Conservation (phyloP, 2,888 invertebrate species). For the Melinaea menophilus region DNA sequence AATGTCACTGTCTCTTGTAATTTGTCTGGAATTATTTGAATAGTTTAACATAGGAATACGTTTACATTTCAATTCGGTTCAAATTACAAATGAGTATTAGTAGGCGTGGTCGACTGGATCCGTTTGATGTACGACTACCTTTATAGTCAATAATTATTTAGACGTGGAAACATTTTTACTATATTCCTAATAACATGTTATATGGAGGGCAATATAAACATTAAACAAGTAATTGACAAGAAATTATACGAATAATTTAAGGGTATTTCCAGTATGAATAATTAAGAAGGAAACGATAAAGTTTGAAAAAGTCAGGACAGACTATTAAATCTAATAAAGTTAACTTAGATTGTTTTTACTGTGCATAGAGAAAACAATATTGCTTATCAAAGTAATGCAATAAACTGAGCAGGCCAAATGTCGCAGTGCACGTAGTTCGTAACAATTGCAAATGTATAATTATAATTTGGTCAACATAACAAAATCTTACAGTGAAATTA, state of each 20-base stretch:
- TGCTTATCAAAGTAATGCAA: slow-evolving; percentile 3
- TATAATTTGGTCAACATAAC: slow-evolving; percentile 2
- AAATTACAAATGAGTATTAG: slow-evolving; percentile 38
- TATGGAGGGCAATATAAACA: neutral
- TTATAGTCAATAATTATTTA: slow-evolving; percentile 2
- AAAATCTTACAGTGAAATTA: neutral
- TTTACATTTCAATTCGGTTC: slow-evolving; percentile 49
- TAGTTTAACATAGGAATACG: slow-evolving; percentile 51
- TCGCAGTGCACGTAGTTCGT: slow-evolving; percentile 8
- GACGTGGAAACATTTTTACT: neutral
- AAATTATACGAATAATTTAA: too few relatives aligned
- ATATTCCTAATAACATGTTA: neutral
- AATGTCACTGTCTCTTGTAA: slow-evolving; percentile 25
- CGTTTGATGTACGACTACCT: slow-evolving; percentile 8
- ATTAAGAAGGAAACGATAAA: neutral
- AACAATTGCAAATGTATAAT: slow-evolving; percentile 8
- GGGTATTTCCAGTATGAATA: neutral
- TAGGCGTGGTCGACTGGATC: slow-evolving; percentile 12
- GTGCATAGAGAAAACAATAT: neutral
- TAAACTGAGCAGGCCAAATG: slow-evolving; percentile 6
- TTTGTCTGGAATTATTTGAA: slow-evolving; percentile 47
- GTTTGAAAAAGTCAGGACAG: neutral
- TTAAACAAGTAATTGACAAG: too few relatives aligned
- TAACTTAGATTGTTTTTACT: neutral
- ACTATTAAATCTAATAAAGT: neutral